These are phyloP conservation scores for Scleropages formosus DNA, from an alignment of 2,797 vertebrate species.

Conservation along the genomic window DNA sequence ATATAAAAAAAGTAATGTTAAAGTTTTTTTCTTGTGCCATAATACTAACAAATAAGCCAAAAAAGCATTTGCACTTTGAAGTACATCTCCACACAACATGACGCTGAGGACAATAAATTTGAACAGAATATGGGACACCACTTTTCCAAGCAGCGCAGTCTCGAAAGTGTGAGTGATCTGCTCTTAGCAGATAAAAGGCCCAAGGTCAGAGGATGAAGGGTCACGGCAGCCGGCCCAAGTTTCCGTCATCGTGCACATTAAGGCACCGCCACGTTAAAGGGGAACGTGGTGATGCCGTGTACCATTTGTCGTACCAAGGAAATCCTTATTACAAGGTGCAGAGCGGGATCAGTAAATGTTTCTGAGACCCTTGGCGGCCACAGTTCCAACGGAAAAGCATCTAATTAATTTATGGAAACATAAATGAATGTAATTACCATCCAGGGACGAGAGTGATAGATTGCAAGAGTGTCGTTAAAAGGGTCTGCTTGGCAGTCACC, in stretches of 20 bases:
- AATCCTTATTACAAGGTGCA: conserved; percentile 48
- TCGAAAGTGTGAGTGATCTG: neutral
- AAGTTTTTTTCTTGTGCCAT: neutral
- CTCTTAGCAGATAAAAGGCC: conserved; percentile 2
- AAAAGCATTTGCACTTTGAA: neutral
- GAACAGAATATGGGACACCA: neutral
- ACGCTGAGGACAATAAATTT: neutral
- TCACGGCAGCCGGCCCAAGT: neutral
- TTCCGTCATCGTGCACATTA: neutral
- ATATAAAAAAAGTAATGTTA: neutral
- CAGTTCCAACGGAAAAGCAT: conserved; percentile 59
- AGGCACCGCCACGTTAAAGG: neutral
- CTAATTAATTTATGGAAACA: conserved; percentile 61
- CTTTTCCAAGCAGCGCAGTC: conserved; percentile 13
- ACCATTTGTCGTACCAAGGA: conserved; percentile 50
- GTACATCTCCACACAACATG: neutral
- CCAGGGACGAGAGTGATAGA: conserved; percentile 59
- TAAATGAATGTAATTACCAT: conserved; percentile 60
- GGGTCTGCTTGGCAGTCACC: conserved; percentile 35
- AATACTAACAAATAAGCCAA: neutral
- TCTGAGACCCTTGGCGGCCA: conserved; percentile 47
- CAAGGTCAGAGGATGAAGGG: neutral
- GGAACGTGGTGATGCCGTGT: neutral
- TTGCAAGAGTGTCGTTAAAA: conserved; percentile 49
- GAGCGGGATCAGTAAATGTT: conserved; percentile 38